A percentile compares a stretch with the other conserved stretches of the same genome.
phyloP scores from a whole-genome alignment of 2,888 invertebrate species.

The Liopterus haemorrhoidalis region DNA sequence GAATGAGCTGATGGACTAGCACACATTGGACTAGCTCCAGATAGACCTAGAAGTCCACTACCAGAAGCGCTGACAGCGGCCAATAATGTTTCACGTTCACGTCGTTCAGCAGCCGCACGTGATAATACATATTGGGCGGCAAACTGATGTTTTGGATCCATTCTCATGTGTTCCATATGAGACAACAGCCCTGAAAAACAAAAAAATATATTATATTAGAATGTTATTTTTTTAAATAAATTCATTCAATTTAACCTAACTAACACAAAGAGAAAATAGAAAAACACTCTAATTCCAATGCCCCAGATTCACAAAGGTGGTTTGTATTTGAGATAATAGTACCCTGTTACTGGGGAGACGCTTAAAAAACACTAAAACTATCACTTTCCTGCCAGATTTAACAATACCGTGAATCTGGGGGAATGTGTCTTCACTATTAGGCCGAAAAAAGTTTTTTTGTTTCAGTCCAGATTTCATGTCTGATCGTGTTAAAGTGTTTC shows the following conservation, averaged over 20 bases:
- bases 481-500: too few relatives aligned
- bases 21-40: conserved; percentile 59
- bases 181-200: conserved; percentile 71
- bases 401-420: too few relatives aligned
- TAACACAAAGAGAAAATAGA: too few relatives aligned
- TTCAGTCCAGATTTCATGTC: too few relatives aligned
- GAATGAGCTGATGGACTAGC: conserved; percentile 82
- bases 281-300: too few relatives aligned
- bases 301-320: too few relatives aligned
- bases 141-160: conserved; percentile 94
- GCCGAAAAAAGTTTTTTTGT: too few relatives aligned
- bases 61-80: conserved; percentile 59
- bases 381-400: too few relatives aligned
- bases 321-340: background rate
- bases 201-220: conserved; percentile 19
- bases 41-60: conserved; percentile 54
- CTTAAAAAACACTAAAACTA: too few relatives aligned
- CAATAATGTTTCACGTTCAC: conserved; percentile 73
- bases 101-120: conserved; percentile 82
- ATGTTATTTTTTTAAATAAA: too few relatives aligned
- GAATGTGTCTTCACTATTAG: too few relatives aligned
- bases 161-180: conserved; percentile 95
- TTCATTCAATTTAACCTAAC: too few relatives aligned
- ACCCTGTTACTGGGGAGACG: background rate
- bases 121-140: conserved; percentile 90